Evolutionary conservation across 2,888 invertebrate genomes (phyloP).

Genomic region (Parthenolecanium corni): DNA sequence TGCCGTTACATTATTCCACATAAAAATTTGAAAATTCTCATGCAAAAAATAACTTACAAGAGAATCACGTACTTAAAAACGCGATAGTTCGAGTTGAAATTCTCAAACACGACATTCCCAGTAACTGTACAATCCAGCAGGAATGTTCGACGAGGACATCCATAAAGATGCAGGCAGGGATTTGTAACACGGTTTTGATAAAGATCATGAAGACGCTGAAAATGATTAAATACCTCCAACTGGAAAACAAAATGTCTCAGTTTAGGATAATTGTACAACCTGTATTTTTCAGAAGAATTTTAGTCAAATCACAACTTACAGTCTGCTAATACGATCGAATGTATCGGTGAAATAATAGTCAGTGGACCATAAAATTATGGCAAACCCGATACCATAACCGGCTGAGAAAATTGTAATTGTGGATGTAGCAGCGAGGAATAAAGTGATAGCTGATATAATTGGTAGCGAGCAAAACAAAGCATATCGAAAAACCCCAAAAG

Average conservation of each 20-base stretch:
- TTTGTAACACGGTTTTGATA: conserved; percentile 73
- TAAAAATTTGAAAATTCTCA: too few relatives aligned
- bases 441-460: not conserved
- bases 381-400: conserved; percentile 91
- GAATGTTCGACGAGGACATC: conserved; percentile 44
- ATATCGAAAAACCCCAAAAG: conserved; percentile 13
- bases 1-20: too few relatives aligned
- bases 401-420: conserved; percentile 87
- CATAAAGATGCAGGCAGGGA: conserved; percentile 81
- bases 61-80: conserved; percentile 9
- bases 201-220: conserved; percentile 86
- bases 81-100: not conserved
- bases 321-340: conserved; percentile 62
- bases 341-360: conserved; percentile 90
- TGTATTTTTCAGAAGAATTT: too few relatives aligned
- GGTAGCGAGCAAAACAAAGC: conserved; percentile 11
- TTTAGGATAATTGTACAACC: too few relatives aligned
- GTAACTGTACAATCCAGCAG: conserved; percentile 65
- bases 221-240: conserved; percentile 79
- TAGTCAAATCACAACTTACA: conserved; percentile 50
- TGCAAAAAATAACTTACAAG: not conserved
- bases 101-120: conserved; percentile 76
- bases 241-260: conserved; percentile 35
- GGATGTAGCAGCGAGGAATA: conserved; percentile 91
- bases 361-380: conserved; percentile 96